Evolutionary conservation across 2,797 vertebrate genomes (phyloP), one percentile per base, ranked within the genome.

Genomic region (Euthynnus affinis): DNA sequence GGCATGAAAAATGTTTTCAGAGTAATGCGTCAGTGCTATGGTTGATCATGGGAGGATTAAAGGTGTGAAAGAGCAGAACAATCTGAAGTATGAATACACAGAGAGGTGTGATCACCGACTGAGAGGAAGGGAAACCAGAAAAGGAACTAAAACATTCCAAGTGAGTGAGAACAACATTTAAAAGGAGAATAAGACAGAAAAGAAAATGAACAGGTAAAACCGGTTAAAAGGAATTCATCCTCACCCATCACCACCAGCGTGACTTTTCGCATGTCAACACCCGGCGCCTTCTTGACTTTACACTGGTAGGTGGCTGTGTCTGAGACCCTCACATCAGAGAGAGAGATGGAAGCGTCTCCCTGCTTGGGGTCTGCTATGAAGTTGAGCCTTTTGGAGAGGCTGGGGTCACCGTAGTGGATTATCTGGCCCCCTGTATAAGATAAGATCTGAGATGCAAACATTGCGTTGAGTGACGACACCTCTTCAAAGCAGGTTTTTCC

Each of bases 271-370:
- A 89, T 95, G 72, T 97, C 97, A 5, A 96, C 92, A 2, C 96
- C 96, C 0, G 97, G 97, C 5, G 95, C 89, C 83, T 97, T 99
- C 95, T 97, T 98, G 64, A 99, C 97, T 73, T 96, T 96, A 59
- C 98, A 99, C 92, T 97, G 96, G 65, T 98, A 99, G 22, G 97
- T 99, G 55, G 89, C 95, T 0, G 95, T 97, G 93, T 99, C 98
- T 0, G 93, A 88, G 1, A 63, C 22, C 44, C 67, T 90, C 61
- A 97, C 63, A 22, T 94, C 79, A 0, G 94, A 79, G 42, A 99
- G 61, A 27, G 86, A 84, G 81, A 99, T 91, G 27, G 97, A 96
- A 13, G 98, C 98, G 0, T 99, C 96, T 0, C 98, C 95, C 63
- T 63, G 87, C 48, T 90, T 92, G 3, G 97, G 97, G 82, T 96